These are phyloP conservation scores for Catostomus latipinnis DNA, from an alignment of 2,797 vertebrate species.

Conservation along the genomic window DNA sequence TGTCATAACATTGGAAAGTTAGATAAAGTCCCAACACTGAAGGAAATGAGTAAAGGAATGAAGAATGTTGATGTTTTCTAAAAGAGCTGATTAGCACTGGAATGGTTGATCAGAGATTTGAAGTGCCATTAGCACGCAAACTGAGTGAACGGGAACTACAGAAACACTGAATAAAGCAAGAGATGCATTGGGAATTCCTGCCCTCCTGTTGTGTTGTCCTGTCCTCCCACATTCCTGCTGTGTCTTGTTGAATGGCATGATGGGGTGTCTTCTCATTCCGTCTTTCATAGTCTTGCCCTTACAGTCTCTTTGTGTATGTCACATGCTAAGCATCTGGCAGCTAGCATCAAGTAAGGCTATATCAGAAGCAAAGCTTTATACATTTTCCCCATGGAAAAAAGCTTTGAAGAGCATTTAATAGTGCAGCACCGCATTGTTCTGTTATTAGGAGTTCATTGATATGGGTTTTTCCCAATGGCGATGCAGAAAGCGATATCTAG, in stretches of 20 bases:
- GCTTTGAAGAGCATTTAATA: too few species aligned
- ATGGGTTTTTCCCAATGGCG: too few species aligned
- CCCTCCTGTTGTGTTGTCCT: slow-evolving; percentile 77
- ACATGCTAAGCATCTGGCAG: slow-evolving; percentile 23
- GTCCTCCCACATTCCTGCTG: slow-evolving; percentile 76
- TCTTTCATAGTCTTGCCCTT: slow-evolving; percentile 58
- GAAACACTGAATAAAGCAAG: slow-evolving; percentile 63
- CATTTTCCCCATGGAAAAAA: too few species aligned
- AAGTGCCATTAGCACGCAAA: slow-evolving; percentile 61
- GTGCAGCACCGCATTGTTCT: too few species aligned
- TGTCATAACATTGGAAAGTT: not conserved
- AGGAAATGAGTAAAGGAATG: slow-evolving; percentile 37
- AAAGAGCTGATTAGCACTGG: slow-evolving; percentile 56
- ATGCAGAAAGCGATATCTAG: too few species aligned
- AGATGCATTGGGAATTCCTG: slow-evolving; percentile 72
- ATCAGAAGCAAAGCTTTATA: too few species aligned
- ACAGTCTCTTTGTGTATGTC: not conserved
- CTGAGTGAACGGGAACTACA: slow-evolving; percentile 73
- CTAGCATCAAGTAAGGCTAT: not conserved
- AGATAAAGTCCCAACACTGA: slow-evolving; percentile 2
- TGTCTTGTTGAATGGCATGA: slow-evolving; percentile 57
- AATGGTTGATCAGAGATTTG: slow-evolving; percentile 55
- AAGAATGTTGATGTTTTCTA: slow-evolving; percentile 57
- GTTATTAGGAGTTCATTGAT: too few species aligned
- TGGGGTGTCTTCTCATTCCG: slow-evolving; percentile 59